A percentile compares a stretch with the other conserved stretches of the same genome.
phyloP scores from a whole-genome alignment of 2,888 invertebrate species.

The Tenodera sinensis region DNA sequence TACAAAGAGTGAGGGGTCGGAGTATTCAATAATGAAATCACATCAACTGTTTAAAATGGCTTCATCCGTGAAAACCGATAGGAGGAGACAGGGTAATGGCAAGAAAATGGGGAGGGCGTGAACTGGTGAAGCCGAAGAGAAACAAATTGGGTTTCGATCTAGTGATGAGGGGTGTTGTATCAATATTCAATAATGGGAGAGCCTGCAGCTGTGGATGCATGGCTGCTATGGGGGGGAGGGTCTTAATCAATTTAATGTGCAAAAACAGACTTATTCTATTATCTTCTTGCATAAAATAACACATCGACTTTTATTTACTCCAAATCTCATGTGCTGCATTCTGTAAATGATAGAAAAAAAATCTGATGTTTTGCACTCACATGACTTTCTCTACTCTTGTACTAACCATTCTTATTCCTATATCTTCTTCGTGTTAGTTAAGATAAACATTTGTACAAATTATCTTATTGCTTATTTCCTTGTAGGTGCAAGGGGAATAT shows the following conservation, averaged over 20 bases:
- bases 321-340: no score
- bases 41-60: slow-evolving; percentile 33
- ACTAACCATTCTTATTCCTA: no score
- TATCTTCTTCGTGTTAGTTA: no score
- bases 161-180: slow-evolving; percentile 23
- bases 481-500: no score
- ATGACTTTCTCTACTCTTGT: no score
- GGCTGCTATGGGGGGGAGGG: slow-evolving; percentile 24
- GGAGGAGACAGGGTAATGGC: neutral
- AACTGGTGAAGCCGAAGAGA: neutral
- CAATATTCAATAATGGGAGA: slow-evolving; percentile 21
- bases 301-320: no score
- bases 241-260: slow-evolving; percentile 23
- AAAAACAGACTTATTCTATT: neutral
- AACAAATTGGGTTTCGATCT: slow-evolving; percentile 30
- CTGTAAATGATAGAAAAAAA: no score
- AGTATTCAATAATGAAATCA: slow-evolving; percentile 32
- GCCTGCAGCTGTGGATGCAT: neutral
- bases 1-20: neutral
- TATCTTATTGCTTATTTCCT: no score
- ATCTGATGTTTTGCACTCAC: no score
- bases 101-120: slow-evolving; percentile 20
- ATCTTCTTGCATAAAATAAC: no score
- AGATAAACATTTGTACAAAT: no score
- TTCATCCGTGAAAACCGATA: slow-evolving; percentile 28